These are phyloP conservation scores for Dysidea cf. avara DNA, from an alignment of 37 sponge, comb jelly and placozoan genomes.

Conservation along the genomic window DNA sequence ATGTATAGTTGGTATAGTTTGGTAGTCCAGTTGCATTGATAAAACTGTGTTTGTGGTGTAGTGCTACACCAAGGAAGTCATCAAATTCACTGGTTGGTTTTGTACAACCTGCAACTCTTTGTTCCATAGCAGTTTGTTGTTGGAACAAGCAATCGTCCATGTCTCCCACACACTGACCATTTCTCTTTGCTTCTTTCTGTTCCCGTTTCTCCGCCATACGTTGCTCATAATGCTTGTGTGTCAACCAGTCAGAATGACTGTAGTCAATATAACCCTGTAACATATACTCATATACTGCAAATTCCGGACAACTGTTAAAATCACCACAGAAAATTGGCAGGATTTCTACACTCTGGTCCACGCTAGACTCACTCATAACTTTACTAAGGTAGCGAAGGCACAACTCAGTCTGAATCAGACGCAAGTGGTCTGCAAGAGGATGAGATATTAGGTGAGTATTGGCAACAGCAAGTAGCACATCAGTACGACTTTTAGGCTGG, in stretches of 20 bases:
- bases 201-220: not conserved
- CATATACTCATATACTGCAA: slow-evolving; percentile 66
- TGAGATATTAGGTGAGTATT: slow-evolving; percentile 84
- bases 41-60: slow-evolving; percentile 24
- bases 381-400: slow-evolving; percentile 22
- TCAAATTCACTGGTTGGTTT: slow-evolving; percentile 10
- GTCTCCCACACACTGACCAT: not conserved
- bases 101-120: not conserved
- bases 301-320: slow-evolving; percentile 85
- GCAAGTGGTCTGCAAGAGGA: slow-evolving; percentile 64
- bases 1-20: slow-evolving; percentile 66
- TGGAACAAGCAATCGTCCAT: not conserved
- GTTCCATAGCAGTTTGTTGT: not conserved
- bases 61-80: slow-evolving; percentile 33
- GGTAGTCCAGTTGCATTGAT: slow-evolving; percentile 57
- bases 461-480: slow-evolving; percentile 40
- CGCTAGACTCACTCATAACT: slow-evolving; percentile 18
- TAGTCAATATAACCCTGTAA: slow-evolving; percentile 23
- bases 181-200: not conserved
- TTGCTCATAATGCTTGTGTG: slow-evolving; percentile 18
- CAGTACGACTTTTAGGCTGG: not conserved
- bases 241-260: slow-evolving; percentile 60
- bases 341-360: not conserved
- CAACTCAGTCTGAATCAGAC: slow-evolving; percentile 74
- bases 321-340: slow-evolving; percentile 72